phyloP scores from a whole-genome alignment of 2,797 vertebrate species.

The Enteromius radiatus region DNA sequence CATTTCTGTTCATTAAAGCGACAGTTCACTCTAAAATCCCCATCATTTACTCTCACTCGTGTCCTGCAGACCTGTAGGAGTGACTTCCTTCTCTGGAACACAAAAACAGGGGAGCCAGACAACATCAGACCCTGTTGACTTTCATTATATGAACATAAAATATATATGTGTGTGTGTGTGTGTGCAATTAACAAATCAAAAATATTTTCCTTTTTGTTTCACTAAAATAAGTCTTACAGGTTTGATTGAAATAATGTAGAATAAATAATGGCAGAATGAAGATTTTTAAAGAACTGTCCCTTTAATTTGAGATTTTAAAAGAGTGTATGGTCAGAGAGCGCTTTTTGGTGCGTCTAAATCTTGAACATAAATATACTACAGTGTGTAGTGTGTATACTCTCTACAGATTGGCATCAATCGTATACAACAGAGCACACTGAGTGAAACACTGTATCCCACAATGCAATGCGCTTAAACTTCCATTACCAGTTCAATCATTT shows the following conservation, averaged over 20 bases:
- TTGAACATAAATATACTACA: neutral
- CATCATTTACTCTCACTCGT: neutral
- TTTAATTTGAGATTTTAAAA: neutral
- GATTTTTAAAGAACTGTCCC: neutral
- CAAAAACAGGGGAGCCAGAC: neutral
- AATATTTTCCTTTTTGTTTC: too few relatives aligned
- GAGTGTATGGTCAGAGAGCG: neutral
- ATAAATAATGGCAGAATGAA: neutral
- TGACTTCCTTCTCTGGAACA: neutral
- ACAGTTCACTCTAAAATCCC: neutral
- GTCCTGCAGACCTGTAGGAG: neutral
- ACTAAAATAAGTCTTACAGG: neutral
- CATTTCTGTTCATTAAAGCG: neutral
- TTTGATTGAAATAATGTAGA: neutral
- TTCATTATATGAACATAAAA: neutral
- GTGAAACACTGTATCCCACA: neutral
- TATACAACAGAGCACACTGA: neutral
- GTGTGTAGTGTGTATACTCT: neutral
- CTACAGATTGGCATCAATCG: neutral
- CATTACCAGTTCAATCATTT: neutral
- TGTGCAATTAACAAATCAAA: too few relatives aligned
- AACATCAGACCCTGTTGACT: neutral
- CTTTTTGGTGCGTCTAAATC: neutral
- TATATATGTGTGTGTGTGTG: too few relatives aligned
- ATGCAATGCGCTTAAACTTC: neutral